Evolutionary conservation across 1,140 invertebrate genomes (phyloP), one percentile per base, ranked within the genome.

Genomic region (Phocides pigmalion): DNA sequence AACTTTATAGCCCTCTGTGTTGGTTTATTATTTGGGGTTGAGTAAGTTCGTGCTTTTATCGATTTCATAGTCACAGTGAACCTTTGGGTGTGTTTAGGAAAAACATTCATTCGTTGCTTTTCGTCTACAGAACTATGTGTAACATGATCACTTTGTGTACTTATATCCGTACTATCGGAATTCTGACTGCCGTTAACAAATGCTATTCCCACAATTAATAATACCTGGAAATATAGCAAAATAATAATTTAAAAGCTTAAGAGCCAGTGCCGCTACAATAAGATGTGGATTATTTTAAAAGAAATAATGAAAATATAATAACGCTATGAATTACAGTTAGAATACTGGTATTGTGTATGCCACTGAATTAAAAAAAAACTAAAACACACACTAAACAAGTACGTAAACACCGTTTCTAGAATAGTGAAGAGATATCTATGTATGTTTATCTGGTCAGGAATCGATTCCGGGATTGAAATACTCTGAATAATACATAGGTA

Each of bases 1-100:
- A 22, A 42, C 8, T 19, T 3, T 6, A 32, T n/a, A 15, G 12
- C 15, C 39, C 42, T 56, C 3, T 17, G 25, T 4, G 49, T 15
- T 25, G 9, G 16, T 20, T 51, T 19, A n/a, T 9, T 14, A 28
- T 11, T 8, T 32, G 2, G 14, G n/a, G 12, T 22, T 14, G 35
- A 22, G 32, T 3, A 5, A 22, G n/a, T 41, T 54, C 12, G 17
- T 41, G n/a, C 5, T 25, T 12, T 19, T 20, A 15, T 22, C 1
- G 47, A 4, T 54, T 54, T 54, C 5, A 14, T 54, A 15, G 51
- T 54, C 6, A 39, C 50, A 11, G 12, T 17, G 15, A 32, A 32
- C 28, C 28, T 50, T 14, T 32, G 47, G 9, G 6, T 50, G 16
- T 39, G 19, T 37, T 53, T 53, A 4, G 25, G 50, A 12, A 17